A percentile compares a stretch with the other conserved stretches of the same genome.
Conservation (phyloP, 2,113 vertebrate genomes). For the Ondatra zibethicus region DNA sequence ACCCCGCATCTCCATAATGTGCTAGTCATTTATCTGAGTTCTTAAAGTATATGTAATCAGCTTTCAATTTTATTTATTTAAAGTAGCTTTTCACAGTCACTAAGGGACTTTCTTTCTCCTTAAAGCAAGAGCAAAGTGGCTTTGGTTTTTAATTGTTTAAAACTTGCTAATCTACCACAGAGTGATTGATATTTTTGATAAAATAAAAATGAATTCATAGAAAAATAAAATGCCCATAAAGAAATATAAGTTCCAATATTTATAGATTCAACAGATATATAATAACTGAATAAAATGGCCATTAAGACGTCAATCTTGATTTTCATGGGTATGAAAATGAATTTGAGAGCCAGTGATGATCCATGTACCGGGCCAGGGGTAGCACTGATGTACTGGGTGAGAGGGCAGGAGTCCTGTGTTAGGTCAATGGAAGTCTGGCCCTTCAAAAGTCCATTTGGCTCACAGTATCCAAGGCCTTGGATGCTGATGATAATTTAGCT, state of each 20-base stretch:
- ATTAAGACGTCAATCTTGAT: background rate
- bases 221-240: background rate
- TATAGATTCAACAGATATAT: background rate
- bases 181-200: background rate
- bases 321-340: background rate
- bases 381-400: no score
- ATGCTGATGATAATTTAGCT: background rate
- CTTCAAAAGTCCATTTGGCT: background rate
- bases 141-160: background rate
- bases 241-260: background rate
- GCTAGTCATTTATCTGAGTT: background rate
- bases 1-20: background rate
- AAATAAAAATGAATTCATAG: conserved; percentile 2
- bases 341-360: rapidly evolving
- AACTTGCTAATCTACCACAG: background rate
- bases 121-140: background rate
- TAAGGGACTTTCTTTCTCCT: background rate
- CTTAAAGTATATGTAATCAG: background rate
- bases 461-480: background rate
- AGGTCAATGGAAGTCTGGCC: background rate
- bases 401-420: background rate
- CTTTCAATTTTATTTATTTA: background rate
- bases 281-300: background rate
- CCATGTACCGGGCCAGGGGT: background rate
- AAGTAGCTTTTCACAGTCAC: background rate